These are phyloP conservation scores for Arge pagana DNA, from an alignment of 2,888 invertebrate genomes.

Conservation along the genomic window DNA sequence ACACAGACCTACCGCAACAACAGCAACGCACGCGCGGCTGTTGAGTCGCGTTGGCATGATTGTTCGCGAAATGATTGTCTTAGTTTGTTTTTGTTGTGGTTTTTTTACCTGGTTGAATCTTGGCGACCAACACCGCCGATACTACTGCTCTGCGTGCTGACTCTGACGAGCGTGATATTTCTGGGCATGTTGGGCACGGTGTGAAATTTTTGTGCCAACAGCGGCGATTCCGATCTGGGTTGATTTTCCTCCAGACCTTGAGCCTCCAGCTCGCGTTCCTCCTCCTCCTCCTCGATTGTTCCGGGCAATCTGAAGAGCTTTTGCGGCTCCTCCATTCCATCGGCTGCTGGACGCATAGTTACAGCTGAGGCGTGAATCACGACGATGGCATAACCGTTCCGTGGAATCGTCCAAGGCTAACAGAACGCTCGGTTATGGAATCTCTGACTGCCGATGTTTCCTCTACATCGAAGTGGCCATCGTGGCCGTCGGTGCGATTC, in stretches of 20 bases:
- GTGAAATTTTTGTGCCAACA: conserved; percentile 35
- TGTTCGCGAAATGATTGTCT: too few species aligned
- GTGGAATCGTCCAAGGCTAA: too few species aligned
- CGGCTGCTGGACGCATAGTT: conserved; percentile 12
- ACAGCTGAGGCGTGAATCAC: too few species aligned
- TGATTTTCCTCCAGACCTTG: conserved; percentile 26
- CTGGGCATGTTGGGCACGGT: conserved; percentile 43
- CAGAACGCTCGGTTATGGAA: too few species aligned
- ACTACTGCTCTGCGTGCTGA: conserved; percentile 66
- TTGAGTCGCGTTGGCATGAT: too few species aligned
- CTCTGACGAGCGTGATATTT: conserved; percentile 62
- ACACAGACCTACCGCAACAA: too few species aligned
- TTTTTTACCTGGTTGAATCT: conserved; percentile 63
- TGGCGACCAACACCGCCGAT: conserved; percentile 64
- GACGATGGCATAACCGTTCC: too few species aligned
- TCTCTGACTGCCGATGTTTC: too few species aligned
- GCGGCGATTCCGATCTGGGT: conserved; percentile 44
- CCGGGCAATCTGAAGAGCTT: conserved; percentile 52
- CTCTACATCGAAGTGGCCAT: too few species aligned
- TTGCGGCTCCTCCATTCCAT: conserved; percentile 48
- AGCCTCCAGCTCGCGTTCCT: conserved; percentile 36
- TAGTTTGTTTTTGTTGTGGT: background rate
- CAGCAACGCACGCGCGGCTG: too few species aligned
- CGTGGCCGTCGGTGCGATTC: too few species aligned
- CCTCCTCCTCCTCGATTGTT: conserved; percentile 53